phyloP scores from a whole-genome alignment of 1,140 invertebrate genomes.

The Bombus sibiricus region DNA sequence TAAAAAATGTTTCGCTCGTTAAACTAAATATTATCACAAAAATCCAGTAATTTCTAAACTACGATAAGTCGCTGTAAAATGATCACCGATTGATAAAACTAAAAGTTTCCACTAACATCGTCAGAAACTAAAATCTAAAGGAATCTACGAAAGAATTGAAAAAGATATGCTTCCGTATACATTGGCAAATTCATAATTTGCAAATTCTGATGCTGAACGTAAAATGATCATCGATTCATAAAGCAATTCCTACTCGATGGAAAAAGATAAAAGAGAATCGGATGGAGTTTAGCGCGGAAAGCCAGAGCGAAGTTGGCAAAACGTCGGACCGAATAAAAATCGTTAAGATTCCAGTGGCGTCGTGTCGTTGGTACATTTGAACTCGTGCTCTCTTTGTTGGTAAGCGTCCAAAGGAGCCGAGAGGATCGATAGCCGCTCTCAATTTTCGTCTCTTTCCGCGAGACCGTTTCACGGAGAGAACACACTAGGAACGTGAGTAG shows the following conservation, averaged over 20 bases:
- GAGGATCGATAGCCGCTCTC: conserved; percentile 73
- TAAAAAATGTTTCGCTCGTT: no score
- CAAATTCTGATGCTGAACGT: background rate
- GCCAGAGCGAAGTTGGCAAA: background rate
- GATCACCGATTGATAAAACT: no score
- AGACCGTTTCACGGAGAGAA: conserved; percentile 33
- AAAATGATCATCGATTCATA: background rate
- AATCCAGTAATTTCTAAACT: no score
- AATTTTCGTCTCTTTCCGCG: conserved; percentile 68
- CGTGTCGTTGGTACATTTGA: conserved; percentile 27
- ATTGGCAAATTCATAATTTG: background rate
- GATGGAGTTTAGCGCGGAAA: background rate
- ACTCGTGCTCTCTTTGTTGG: conserved; percentile 54
- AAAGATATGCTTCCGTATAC: no score
- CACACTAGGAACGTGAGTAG: background rate
- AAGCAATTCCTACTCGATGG: background rate
- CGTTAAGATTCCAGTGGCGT: conserved; percentile 42
- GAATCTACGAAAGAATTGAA: no score
- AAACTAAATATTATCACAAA: no score
- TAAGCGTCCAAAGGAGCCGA: conserved; percentile 62
- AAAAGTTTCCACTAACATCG: no score
- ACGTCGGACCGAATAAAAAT: conserved; percentile 36
- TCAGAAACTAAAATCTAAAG: no score
- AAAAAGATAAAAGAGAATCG: background rate
- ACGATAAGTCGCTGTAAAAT: no score